These are phyloP conservation scores for Megalops atlanticus DNA, from an alignment of 2,113 vertebrate genomes.

Conservation along the genomic window DNA sequence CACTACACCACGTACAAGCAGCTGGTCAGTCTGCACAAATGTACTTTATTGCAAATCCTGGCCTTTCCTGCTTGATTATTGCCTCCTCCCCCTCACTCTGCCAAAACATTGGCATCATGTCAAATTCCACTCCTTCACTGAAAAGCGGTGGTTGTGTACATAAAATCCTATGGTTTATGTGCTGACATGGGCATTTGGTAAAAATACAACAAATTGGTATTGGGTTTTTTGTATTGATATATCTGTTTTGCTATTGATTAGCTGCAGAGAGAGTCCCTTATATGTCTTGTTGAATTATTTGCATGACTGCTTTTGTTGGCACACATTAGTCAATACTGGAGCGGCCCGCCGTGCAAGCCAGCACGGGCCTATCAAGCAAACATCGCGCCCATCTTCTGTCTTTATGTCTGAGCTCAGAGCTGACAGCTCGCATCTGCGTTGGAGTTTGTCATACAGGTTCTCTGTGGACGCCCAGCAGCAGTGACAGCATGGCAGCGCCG, in stretches of 20 bases:
- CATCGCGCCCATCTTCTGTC: not conserved
- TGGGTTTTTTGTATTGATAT: constrained; percentile 17
- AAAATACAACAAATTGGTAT: constrained; percentile 24
- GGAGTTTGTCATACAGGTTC: constrained; percentile 2
- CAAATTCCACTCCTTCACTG: constrained; percentile 13
- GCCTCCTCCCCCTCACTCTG: not conserved
- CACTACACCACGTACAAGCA: too few species aligned
- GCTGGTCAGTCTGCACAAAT: not conserved
- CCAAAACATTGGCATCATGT: not conserved
- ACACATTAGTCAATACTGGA: constrained; percentile 17
- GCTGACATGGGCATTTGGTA: not conserved
- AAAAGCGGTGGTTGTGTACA: constrained; percentile 16
- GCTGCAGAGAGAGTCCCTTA: constrained; percentile 11
- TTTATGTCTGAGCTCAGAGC: not conserved
- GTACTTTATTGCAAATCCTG: not conserved
- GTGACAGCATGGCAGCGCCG: constrained; percentile 18
- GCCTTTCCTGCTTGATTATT: not conserved
- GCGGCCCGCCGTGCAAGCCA: not conserved
- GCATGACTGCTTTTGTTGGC: constrained; percentile 21
- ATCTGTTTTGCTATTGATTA: constrained; percentile 17
- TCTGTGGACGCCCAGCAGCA: not conserved
- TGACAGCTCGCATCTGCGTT: not conserved
- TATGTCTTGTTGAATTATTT: constrained; percentile 28
- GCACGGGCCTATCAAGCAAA: not conserved
- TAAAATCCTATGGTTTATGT: not conserved